Conservation (phyloP, 2,888 invertebrate species). For the Chaitophorus viminalis region DNA sequence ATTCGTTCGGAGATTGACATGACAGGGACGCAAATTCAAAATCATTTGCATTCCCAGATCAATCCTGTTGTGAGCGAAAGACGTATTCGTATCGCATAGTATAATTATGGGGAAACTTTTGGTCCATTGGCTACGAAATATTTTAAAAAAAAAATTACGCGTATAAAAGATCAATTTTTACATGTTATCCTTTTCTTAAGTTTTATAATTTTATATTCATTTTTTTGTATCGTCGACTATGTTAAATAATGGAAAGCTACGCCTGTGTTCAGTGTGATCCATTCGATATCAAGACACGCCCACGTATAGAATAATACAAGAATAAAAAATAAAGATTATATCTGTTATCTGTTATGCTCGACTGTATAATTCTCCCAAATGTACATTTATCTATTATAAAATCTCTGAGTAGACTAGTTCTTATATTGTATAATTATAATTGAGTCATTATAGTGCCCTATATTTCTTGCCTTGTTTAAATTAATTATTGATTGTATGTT, state of each 20-base stretch:
- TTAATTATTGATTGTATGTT: conserved; percentile 43
- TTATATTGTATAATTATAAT: conserved; percentile 24
- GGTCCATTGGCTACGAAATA: too few relatives aligned
- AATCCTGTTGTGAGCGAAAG: too few relatives aligned
- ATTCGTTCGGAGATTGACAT: neutral
- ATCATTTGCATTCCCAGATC: too few relatives aligned
- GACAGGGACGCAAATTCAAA: too few relatives aligned
- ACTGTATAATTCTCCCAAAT: neutral
- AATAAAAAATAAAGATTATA: neutral
- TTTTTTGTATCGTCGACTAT: neutral
- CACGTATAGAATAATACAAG: too few relatives aligned
- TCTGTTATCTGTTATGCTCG: neutral
- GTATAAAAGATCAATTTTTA: too few relatives aligned
- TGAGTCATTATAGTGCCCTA: conserved; percentile 50
- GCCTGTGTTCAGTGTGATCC: too few relatives aligned
- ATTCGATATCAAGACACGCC: too few relatives aligned
- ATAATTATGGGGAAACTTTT: too few relatives aligned
- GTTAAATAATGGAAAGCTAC: neutral
- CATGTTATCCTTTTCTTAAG: too few relatives aligned
- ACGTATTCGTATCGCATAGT: too few relatives aligned
- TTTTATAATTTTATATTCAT: neutral
- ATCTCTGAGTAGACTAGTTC: neutral
- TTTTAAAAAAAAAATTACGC: too few relatives aligned
- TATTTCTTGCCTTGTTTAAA: conserved; percentile 56
- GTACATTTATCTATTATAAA: neutral